Evolutionary conservation across 92 coral and sea anemone genomes (phyloP).

Genomic region (Paramuricea clavata): DNA sequence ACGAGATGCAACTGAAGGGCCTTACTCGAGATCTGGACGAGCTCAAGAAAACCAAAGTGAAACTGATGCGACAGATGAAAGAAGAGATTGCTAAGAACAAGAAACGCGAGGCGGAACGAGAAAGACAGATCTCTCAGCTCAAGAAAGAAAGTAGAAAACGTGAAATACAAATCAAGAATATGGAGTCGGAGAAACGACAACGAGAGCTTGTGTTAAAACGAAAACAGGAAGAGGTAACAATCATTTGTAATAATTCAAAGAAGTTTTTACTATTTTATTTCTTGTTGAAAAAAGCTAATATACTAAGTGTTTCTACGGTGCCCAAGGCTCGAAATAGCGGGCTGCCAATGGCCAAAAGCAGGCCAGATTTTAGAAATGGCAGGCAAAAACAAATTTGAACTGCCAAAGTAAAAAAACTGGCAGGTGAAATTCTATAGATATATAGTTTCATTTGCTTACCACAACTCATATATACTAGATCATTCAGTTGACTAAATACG

Average conservation of each 20-base stretch:
- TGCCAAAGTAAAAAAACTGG: no score
- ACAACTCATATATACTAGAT: no score
- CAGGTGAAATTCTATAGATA: no score
- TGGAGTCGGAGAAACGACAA: conserved; percentile 90
- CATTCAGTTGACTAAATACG: no score
- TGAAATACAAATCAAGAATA: conserved; percentile 83
- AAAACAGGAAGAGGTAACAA: conserved; percentile 89
- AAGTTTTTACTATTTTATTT: not conserved
- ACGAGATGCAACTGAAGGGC: conserved; percentile 81
- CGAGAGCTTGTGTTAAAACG: conserved; percentile 84
- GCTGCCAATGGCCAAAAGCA: no score
- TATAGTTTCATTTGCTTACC: no score
- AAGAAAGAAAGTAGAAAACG: conserved; percentile 89
- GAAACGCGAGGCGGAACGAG: conserved; percentile 84
- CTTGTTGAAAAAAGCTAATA: not conserved
- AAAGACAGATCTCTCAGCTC: conserved; percentile 87
- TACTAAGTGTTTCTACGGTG: no score
- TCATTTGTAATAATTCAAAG: no score
- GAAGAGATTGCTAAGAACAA: conserved; percentile 92
- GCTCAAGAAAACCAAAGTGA: conserved; percentile 89
- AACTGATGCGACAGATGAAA: conserved; percentile 96
- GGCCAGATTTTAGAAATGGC: no score
- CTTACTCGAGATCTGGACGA: conserved; percentile 85
- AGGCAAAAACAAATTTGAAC: no score
- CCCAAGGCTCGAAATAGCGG: no score